Evolutionary conservation across 2,888 invertebrate species (phyloP).

Genomic region (Platycheirus rosarum): DNA sequence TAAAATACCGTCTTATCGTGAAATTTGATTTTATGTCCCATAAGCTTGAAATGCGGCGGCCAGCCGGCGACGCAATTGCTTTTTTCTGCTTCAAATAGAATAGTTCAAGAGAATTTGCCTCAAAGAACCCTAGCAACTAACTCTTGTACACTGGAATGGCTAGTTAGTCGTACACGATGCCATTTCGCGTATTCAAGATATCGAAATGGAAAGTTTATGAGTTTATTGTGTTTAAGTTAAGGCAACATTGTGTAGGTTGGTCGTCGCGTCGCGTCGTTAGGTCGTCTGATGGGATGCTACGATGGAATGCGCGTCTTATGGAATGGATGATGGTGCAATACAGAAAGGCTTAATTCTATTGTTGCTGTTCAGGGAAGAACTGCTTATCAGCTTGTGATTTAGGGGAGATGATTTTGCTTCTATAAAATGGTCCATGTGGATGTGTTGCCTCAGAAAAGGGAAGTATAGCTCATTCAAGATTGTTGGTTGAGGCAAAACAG

Average conservation of each 20-base stretch:
- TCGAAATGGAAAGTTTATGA: conserved; percentile 74
- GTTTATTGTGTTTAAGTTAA: conserved; percentile 67
- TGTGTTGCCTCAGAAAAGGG: too few species aligned
- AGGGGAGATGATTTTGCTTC: conserved; percentile 21
- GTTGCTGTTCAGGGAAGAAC: conserved; percentile 31
- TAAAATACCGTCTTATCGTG: conserved; percentile 69
- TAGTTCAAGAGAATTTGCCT: conserved; percentile 16
- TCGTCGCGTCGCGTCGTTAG: conserved; percentile 5
- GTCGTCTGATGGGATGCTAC: not conserved
- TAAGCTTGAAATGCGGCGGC: conserved; percentile 36
- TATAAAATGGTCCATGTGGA: too few species aligned
- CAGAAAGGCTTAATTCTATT: conserved; percentile 27
- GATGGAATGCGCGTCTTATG: conserved; percentile 22
- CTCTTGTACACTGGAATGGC: not conserved
- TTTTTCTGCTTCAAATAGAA: conserved; percentile 9
- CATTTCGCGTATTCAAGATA: conserved; percentile 44
- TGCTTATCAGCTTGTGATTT: conserved; percentile 64
- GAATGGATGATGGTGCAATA: conserved; percentile 7
- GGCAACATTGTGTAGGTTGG: conserved; percentile 44
- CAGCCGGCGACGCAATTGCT: not conserved
- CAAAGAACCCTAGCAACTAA: conserved; percentile 8
- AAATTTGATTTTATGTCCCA: conserved; percentile 72
- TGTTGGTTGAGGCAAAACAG: too few species aligned
- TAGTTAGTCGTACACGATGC: conserved; percentile 42
- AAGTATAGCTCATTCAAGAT: too few species aligned